Evolutionary conservation across 2,888 invertebrate species (phyloP), one percentile per base, ranked within the genome.

Genomic region (Morpho achilles): DNA sequence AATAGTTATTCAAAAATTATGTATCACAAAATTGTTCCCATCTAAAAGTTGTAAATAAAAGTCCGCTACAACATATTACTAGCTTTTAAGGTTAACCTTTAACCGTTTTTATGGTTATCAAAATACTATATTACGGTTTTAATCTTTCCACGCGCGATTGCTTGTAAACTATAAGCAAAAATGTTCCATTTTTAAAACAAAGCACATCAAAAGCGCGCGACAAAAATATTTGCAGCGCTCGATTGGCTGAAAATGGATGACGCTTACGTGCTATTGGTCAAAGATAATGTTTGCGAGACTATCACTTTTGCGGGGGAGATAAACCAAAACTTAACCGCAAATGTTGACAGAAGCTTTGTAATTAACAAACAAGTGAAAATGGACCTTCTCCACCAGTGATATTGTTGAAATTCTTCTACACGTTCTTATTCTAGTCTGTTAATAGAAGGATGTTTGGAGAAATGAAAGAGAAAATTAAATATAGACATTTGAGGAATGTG

Each of bases 241-340:
- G 75, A 89, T 90, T 90, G 90, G 90, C 76, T 79, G 77, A 75
- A 83, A 87, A 83, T 75, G 75, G 74, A 70, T 72, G 68, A 69
- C 71, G 79, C 80, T 76, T 77, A 78, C 79, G 78, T 82, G 72
- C 84, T 82, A 91, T 91, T 91, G 91, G 91, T 80, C 86, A 86
- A 86, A 87, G 87, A 90, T 88, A 89, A 90, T 86, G 77, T 86
- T 87, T 82, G 82, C 79, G 76, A 72, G 78, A 81, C 80, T 82
- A 82, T 80, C 81, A 79, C 82, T 83, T 82, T 77, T 82, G 82
- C 82, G 82, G 84, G 84, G 84, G 84, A 83, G 86, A 84, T 84
- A 82, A 81, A 84, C 82, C 84, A 75, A 82, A 84, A 80, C 75
- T 72, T 79, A 74, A 83, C 85, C 87, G 73, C 87, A 85, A 85